These are phyloP conservation scores for Perizoma affinitatum DNA, from an alignment of 2,888 invertebrate species.

Conservation along the genomic window DNA sequence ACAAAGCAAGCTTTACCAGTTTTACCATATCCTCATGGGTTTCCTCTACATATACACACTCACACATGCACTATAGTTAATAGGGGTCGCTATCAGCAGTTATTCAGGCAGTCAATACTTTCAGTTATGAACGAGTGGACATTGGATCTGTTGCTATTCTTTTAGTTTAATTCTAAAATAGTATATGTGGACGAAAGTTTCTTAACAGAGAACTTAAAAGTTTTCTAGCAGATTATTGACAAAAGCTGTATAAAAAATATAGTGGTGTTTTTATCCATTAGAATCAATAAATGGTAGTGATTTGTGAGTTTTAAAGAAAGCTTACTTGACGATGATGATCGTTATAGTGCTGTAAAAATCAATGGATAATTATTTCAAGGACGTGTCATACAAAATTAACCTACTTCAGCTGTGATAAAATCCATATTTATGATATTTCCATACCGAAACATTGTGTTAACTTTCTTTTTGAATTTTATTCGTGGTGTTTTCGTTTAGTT, in stretches of 20 bases:
- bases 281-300: slow-evolving; percentile 3
- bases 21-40: slow-evolving; percentile 53
- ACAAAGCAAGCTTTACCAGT: slow-evolving; percentile 43
- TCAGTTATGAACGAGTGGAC: slow-evolving; percentile 49
- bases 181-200: background rate
- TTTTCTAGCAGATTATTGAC: background rate
- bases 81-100: slow-evolving; percentile 61
- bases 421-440: background rate
- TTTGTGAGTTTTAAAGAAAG: background rate
- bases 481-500: too few relatives aligned
- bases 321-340: slow-evolving; percentile 4
- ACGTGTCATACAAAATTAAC: background rate
- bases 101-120: slow-evolving; percentile 63
- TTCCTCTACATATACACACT: slow-evolving; percentile 49
- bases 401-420: background rate
- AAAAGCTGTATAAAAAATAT: background rate
- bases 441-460: too few relatives aligned
- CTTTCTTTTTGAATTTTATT: too few relatives aligned
- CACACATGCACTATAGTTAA: slow-evolving; percentile 54
- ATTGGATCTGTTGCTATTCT: slow-evolving; percentile 19
- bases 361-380: slow-evolving; percentile 29
- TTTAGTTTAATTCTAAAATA: slow-evolving; percentile 1
- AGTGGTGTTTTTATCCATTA: background rate
- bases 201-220: too few relatives aligned
- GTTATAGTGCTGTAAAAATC: slow-evolving; percentile 19